Percentiles rank a stretch among this genome's conserved stretches.
Conservation (phyloP, 2,113 vertebrate genomes). For the Notarius lentiginosus region DNA sequence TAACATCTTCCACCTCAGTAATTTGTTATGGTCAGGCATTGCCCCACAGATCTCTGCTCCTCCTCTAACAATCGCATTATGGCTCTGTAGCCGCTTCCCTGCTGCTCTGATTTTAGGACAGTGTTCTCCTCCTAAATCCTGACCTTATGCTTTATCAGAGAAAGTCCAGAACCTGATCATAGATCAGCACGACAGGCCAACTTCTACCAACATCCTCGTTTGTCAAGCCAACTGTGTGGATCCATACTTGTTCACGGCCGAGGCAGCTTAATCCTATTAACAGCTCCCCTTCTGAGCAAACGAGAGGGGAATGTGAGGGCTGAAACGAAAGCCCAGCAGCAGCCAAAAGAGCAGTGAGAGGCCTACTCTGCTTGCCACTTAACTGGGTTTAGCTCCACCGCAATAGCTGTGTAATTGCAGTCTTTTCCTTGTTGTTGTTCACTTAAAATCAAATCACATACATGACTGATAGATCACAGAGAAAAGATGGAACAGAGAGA, state of each 20-base stretch:
- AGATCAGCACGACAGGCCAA: slow-evolving; percentile 26
- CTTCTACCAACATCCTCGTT: slow-evolving; percentile 58
- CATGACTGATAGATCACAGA: slow-evolving; percentile 87
- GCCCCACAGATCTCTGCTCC: slow-evolving; percentile 50
- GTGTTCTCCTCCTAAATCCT: background rate
- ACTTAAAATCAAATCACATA: slow-evolving; percentile 90
- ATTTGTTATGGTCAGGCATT: slow-evolving; percentile 33
- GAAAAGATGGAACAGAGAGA: slow-evolving; percentile 74
- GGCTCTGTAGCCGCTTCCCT: background rate
- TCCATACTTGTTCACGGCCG: slow-evolving; percentile 72
- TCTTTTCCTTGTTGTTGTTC: slow-evolving; percentile 76
- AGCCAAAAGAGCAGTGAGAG: slow-evolving; percentile 66
- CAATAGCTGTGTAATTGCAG: slow-evolving; percentile 92
- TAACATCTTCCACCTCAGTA: slow-evolving; percentile 28
- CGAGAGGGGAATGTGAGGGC: slow-evolving; percentile 61
- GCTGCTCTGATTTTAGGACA: slow-evolving; percentile 29
- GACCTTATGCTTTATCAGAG: slow-evolving; percentile 12
- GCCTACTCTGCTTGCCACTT: slow-evolving; percentile 73
- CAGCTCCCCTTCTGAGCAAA: slow-evolving; percentile 66
- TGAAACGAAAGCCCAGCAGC: slow-evolving; percentile 68
- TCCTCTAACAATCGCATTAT: slow-evolving; percentile 39
- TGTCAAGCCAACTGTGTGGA: slow-evolving; percentile 74
- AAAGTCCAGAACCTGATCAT: slow-evolving; percentile 31
- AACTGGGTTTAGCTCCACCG: slow-evolving; percentile 81
- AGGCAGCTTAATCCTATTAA: slow-evolving; percentile 85